Percentiles rank a stretch among this genome's conserved stretches.
phyloP scores from a whole-genome alignment of 2,113 vertebrate genomes.

The Damaliscus lunatus region DNA sequence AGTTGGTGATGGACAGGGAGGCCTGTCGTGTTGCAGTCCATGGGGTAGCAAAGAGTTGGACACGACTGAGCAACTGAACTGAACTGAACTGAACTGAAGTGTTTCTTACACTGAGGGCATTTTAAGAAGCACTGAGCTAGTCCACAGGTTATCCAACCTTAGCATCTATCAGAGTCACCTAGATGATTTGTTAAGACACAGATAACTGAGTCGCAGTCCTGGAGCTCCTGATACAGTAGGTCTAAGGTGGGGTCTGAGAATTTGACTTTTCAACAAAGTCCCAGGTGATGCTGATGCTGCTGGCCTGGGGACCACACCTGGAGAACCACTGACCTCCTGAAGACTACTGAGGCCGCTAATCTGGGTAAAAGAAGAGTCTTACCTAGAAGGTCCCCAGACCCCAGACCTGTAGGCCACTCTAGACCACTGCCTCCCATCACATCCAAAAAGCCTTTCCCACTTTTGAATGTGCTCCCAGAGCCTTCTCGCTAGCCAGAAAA shows the following conservation, averaged over 20 bases:
- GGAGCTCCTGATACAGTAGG: neutral
- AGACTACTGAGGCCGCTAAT: neutral
- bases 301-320: neutral
- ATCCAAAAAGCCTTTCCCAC: neutral
- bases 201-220: fast-evolving
- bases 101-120: neutral
- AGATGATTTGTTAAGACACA: neutral
- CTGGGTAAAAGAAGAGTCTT: neutral
- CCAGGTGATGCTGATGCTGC: too few species aligned
- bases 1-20: neutral
- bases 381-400: neutral
- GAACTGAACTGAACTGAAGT: neutral
- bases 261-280: neutral
- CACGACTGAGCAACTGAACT: neutral
- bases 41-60: neutral
- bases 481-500: neutral
- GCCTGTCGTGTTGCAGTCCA: neutral
- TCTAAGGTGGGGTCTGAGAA: neutral
- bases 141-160: neutral
- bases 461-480: neutral
- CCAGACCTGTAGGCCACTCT: too few species aligned
- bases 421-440: neutral
- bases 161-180: neutral
- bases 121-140: neutral
- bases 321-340: neutral